phyloP scores from a whole-genome alignment of 2,888 invertebrate species.

The Erpobdella octoculata region DNA sequence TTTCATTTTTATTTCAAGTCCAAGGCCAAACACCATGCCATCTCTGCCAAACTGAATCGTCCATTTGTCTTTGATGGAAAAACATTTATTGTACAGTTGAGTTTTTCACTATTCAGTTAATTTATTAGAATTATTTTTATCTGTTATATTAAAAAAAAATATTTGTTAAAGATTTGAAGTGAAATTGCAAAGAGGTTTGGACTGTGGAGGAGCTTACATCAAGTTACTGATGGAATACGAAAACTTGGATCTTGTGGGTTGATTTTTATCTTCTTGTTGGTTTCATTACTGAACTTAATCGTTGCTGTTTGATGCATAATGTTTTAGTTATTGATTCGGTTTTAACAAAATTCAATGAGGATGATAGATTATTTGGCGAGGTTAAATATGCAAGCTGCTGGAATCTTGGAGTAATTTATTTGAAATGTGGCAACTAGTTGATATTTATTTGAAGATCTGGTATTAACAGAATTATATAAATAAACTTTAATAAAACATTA shows the following conservation, averaged over 20 bases:
- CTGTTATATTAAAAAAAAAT: not conserved
- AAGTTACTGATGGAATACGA: constrained; percentile 75
- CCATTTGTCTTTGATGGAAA: constrained; percentile 77
- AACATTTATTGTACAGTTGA: constrained; percentile 67
- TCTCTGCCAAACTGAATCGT: constrained; percentile 67
- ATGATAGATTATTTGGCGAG: no score
- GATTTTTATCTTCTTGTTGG: not conserved
- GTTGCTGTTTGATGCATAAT: not conserved
- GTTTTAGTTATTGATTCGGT: not conserved
- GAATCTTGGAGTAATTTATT: no score
- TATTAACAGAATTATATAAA: no score
- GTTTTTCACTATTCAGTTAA: no score
- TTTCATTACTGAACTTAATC: constrained; percentile 14
- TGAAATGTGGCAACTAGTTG: no score
- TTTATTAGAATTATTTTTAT: not conserved
- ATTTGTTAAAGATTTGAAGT: constrained; percentile 54
- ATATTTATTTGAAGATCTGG: no score
- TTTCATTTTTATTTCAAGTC: constrained; percentile 55
- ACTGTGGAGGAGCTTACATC: constrained; percentile 95
- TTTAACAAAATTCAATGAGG: no score
- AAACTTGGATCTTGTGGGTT: constrained; percentile 59
- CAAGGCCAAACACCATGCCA: constrained; percentile 91
- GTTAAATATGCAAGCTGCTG: no score
- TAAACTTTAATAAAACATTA: no score
- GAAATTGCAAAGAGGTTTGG: constrained; percentile 83